phyloP scores from a whole-genome alignment of 2,888 invertebrate species.

The Agrotis ipsilon region DNA sequence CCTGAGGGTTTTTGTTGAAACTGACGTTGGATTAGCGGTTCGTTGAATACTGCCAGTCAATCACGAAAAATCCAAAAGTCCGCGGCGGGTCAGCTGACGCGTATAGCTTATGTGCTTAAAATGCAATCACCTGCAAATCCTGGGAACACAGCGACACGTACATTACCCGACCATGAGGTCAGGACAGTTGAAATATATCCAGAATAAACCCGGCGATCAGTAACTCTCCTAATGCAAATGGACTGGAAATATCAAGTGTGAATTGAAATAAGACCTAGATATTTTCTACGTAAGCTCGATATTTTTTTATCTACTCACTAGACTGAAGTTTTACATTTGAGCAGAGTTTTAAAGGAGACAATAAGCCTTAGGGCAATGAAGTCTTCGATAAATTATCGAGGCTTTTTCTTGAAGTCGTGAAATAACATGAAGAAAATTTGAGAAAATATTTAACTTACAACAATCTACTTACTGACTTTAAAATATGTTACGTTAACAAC shows the following conservation, averaged over 20 bases:
- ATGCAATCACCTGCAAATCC: constrained; percentile 64
- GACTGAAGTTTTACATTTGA: constrained; percentile 17
- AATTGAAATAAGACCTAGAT: constrained; percentile 30
- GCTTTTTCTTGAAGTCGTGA: constrained; percentile 20
- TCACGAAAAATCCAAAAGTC: constrained; percentile 69
- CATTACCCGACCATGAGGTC: constrained; percentile 28
- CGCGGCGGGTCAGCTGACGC: constrained; percentile 54
- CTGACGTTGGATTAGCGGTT: constrained; percentile 56
- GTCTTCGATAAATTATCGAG: constrained; percentile 25
- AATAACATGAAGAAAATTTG: constrained; percentile 35
- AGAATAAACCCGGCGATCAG: constrained; percentile 44
- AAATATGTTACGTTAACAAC: constrained; percentile 23
- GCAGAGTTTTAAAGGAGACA: constrained; percentile 34
- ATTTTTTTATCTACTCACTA: constrained; percentile 29
- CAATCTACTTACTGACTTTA: constrained; percentile 1
- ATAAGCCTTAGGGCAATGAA: constrained; percentile 34
- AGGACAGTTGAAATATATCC: constrained; percentile 47
- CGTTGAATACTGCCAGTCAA: constrained; percentile 66
- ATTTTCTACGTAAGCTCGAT: constrained; percentile 12
- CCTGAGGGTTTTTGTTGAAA: constrained; percentile 38
- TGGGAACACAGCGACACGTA: constrained; percentile 32
- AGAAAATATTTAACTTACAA: neutral
- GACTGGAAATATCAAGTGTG: constrained; percentile 44
- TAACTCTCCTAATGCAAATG: constrained; percentile 42
- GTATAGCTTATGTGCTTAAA: constrained; percentile 63